phyloP scores from a whole-genome alignment of 2,113 vertebrate genomes.

The Galbula dea region DNA sequence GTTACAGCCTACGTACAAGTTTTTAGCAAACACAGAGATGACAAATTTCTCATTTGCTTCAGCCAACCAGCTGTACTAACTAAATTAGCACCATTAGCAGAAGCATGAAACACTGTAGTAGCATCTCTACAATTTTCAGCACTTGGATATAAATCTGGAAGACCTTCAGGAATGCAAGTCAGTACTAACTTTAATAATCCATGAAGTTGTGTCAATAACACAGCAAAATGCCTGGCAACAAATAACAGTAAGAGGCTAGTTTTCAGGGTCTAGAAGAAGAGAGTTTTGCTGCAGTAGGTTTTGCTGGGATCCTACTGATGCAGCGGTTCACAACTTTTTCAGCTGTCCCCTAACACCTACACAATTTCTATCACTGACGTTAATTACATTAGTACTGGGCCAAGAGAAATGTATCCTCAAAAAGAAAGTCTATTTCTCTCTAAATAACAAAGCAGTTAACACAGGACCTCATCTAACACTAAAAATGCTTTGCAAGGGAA shows the following conservation, averaged over 20 bases:
- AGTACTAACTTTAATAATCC: not conserved
- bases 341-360: rapidly evolving
- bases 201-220: not conserved
- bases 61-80: not conserved
- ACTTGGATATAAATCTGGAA: not conserved
- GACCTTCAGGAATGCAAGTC: not conserved
- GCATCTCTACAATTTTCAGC: not conserved
- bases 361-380: rapidly evolving
- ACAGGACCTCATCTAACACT: not conserved
- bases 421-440: not conserved
- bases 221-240: not conserved
- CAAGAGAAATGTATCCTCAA: not conserved
- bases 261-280: not conserved
- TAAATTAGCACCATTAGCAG: not conserved
- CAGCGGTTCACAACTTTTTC: not conserved
- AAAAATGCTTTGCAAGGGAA: not conserved
- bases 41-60: not conserved
- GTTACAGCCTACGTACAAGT: not conserved
- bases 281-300: not conserved
- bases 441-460: not conserved
- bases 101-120: not conserved
- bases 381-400: rapidly evolving
- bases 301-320: not conserved
- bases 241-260: not conserved
- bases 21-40: not conserved